Conservation (phyloP, 1,140 invertebrate genomes). For the Hyposmocoma kahamanoa region DNA sequence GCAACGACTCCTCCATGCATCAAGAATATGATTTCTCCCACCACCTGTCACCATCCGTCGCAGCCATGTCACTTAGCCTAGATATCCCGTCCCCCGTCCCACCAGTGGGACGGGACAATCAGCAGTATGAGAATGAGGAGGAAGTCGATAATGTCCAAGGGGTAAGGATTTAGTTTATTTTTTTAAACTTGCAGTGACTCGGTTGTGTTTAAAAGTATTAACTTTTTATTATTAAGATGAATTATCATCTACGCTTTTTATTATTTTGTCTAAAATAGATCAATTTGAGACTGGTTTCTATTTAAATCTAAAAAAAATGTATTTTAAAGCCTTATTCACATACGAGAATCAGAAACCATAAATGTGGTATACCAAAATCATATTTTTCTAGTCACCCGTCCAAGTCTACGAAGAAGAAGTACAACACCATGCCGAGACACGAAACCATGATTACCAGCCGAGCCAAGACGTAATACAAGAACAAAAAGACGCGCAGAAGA, state of each 20-base stretch:
- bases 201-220: too few species aligned
- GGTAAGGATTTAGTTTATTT: too few species aligned
- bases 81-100: conserved; percentile 66
- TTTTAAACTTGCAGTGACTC: too few species aligned
- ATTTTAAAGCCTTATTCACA: too few species aligned
- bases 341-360: too few species aligned
- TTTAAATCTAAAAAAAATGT: too few species aligned
- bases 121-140: conserved; percentile 35
- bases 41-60: conserved; percentile 56
- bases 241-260: too few species aligned
- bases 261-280: too few species aligned
- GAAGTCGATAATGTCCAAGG: conserved; percentile 21
- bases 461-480: neutral
- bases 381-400: conserved; percentile 41
- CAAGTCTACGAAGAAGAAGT: neutral
- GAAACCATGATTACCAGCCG: neutral
- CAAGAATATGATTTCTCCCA: conserved; percentile 69
- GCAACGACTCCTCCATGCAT: conserved; percentile 67
- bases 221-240: too few species aligned
- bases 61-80: conserved; percentile 48
- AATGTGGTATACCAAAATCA: neutral
- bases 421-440: neutral
- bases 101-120: conserved; percentile 34
- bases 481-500: conserved; percentile 22
- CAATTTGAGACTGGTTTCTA: too few species aligned